Evolutionary conservation across 2,797 vertebrate genomes (phyloP).

Genomic region (Morus bassanus): DNA sequence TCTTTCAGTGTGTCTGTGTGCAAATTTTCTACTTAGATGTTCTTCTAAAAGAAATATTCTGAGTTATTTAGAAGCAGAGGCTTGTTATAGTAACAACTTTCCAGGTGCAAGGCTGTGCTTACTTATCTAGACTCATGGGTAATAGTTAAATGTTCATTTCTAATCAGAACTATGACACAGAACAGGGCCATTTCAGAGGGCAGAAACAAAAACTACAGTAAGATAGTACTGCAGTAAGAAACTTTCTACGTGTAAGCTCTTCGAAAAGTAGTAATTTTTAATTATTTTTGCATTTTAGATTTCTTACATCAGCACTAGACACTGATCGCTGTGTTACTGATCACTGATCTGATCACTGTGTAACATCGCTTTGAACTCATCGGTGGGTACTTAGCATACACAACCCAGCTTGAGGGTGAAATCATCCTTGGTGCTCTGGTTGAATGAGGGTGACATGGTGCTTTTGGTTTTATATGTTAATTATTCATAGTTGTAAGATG

Average conservation of each 20-base stretch:
- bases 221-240: neutral
- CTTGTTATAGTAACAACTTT: neutral
- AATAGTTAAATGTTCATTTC: neutral
- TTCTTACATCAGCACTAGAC: neutral
- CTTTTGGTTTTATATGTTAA: neutral
- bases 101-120: neutral
- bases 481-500: neutral
- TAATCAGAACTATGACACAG: neutral
- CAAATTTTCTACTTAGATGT: neutral
- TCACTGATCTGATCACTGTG: neutral
- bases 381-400: rapidly evolving
- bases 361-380: neutral
- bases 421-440: neutral
- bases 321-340: neutral
- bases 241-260: neutral
- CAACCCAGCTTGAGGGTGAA: neutral
- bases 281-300: neutral
- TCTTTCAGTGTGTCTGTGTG: neutral
- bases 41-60: neutral
- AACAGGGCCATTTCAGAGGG: neutral
- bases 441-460: neutral
- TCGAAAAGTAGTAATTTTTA: neutral
- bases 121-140: neutral
- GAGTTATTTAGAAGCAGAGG: neutral
- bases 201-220: neutral